Base-by-base conservation (phyloP, 2,113 vertebrate species). In the Thalassoma bifasciatum region DNA sequence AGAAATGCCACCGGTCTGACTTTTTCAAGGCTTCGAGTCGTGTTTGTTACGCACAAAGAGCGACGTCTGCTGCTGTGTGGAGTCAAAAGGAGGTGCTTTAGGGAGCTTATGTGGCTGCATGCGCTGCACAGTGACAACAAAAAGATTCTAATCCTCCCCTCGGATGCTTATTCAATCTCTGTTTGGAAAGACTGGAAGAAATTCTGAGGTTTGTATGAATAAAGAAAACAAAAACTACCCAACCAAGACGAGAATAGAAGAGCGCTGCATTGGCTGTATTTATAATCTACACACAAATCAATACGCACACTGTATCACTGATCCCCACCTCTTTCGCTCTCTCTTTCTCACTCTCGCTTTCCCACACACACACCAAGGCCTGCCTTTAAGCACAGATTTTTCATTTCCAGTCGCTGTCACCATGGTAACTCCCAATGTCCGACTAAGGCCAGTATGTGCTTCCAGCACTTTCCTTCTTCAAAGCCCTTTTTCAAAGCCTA, bases 381-480 rank as follows among this genome's bases (percentile, higher is more conserved):
- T 85, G 88, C 87, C 88, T 92, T 90, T 85, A 87, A 93, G 88
- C 89, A 87, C 66, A 83, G 82, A 86, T 87, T 89, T 90, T 93
- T 89, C 85, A 88, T 93, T 92, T 92, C 88, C 80, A 91, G 89
- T 92, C 68, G 30, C 84, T 72, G 93, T 94, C 89, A 88, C 92
- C 93, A 94, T 94, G 92, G 93, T 86, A 93, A 94, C 93, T 71
- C 83, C 81, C 90, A 88, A 86, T 90, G 92, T 92, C 91, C 91
- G 53, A 92, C 87, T 93, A 78, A 60, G 86, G 84, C 84, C 83
- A 85, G 68, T 66, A 61, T 82, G 68, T 68, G 82, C 79, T 88
- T 89, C 86, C 80, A 89, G 88, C 77, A 36, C 54, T 86, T 84
- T 87, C 73, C 62, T 76, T 62, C 86, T 88, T 90, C 79, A 90